Conservation (phyloP, 2,888 invertebrate genomes). For the Apoda limacodes region DNA sequence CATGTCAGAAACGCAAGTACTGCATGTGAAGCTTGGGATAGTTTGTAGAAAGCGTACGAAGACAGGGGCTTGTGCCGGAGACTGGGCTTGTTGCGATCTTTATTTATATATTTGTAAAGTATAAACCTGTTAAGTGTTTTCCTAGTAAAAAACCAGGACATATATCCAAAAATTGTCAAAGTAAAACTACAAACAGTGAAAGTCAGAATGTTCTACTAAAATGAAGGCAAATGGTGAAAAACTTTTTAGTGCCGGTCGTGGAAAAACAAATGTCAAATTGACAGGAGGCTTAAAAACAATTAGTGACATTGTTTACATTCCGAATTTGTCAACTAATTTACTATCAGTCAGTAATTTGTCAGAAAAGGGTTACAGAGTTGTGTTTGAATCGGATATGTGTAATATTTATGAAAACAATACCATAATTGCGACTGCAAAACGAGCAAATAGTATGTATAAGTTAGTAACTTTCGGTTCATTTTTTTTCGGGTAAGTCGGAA, state of each 20-base stretch:
- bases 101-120: constrained; percentile 5
- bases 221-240: constrained; percentile 1
- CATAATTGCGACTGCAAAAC: neutral
- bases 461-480: too few relatives aligned
- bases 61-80: constrained; percentile 12
- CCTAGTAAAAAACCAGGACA: constrained; percentile 4
- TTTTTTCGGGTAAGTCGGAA: too few relatives aligned
- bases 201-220: constrained; percentile 1
- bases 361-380: neutral
- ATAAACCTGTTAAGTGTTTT: constrained; percentile 3
- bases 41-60: constrained; percentile 12
- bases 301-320: neutral
- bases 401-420: neutral
- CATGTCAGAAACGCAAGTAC: constrained; percentile 9
- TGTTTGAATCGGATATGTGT: neutral
- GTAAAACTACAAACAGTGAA: neutral
- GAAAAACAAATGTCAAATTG: neutral
- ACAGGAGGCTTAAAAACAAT: neutral
- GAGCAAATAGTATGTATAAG: neutral
- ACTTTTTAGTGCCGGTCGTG: neutral
- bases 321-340: neutral
- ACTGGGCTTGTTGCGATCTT: constrained; percentile 6
- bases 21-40: constrained; percentile 10
- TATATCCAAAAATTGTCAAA: constrained; percentile 1
- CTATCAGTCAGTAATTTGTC: neutral